These are phyloP conservation scores for Mobula hypostoma DNA, from an alignment of 2,113 vertebrate species.

Conservation along the genomic window DNA sequence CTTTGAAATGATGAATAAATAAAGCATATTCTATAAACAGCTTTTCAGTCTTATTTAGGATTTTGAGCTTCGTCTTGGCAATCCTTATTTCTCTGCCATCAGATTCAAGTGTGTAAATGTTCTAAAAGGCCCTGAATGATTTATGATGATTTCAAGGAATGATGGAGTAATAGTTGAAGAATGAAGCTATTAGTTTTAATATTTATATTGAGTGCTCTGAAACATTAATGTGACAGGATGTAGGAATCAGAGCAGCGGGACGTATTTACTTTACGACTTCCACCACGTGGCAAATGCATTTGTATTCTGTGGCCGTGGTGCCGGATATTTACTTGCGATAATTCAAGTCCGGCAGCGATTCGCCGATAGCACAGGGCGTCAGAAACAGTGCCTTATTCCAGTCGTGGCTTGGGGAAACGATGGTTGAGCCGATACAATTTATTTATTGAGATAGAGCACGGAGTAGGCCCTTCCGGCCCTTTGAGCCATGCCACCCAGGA, in stretches of 20 bases:
- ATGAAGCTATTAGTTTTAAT: conserved; percentile 99
- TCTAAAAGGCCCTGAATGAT: conserved; percentile 99
- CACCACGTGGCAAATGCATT: conserved; percentile 75
- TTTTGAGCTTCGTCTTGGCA: conserved; percentile 76
- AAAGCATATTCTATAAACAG: conserved; percentile 97
- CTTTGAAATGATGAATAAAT: conserved; percentile 96
- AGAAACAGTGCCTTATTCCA: too few species aligned
- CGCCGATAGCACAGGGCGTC: too few species aligned
- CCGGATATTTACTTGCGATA: too few species aligned
- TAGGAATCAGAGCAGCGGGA: conserved; percentile 92
- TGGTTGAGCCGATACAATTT: background rate
- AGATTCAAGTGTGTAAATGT: conserved; percentile 99
- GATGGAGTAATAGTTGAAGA: conserved; percentile 98
- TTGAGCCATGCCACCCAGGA: too few species aligned
- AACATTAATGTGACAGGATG: conserved; percentile 99
- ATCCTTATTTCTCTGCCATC: conserved; percentile 68
- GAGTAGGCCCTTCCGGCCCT: too few species aligned
- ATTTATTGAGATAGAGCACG: too few species aligned
- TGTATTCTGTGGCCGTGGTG: conserved; percentile 68
- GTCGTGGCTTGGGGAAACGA: background rate
- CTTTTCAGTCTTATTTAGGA: conserved; percentile 95
- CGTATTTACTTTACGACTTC: conserved; percentile 80
- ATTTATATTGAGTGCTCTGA: conserved; percentile 99
- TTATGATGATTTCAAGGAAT: conserved; percentile 99
- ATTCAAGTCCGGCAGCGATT: too few species aligned